phyloP scores from a whole-genome alignment of 2,113 vertebrate genomes.

The Spea bombifrons region DNA sequence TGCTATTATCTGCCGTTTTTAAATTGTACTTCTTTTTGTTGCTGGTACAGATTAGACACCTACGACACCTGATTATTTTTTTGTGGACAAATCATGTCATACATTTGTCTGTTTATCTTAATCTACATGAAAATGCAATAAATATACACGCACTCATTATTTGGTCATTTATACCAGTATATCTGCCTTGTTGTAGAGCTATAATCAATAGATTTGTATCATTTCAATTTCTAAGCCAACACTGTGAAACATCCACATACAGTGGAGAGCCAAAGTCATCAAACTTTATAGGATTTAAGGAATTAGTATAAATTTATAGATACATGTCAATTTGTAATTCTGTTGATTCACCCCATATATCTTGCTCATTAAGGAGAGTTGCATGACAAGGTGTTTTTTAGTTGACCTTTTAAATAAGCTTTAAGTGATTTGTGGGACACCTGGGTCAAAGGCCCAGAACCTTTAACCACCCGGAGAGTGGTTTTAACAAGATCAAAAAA shows the following conservation, averaged over 20 bases:
- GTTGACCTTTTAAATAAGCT: slow-evolving; percentile 39
- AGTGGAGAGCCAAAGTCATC: slow-evolving; percentile 25
- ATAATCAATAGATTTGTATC: not conserved
- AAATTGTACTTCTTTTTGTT: too few relatives aligned
- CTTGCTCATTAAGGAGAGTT: slow-evolving; percentile 39
- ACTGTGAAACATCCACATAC: slow-evolving; percentile 1
- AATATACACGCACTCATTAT: too few relatives aligned
- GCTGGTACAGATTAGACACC: too few relatives aligned
- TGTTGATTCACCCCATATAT: slow-evolving; percentile 38
- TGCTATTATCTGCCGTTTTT: too few relatives aligned
- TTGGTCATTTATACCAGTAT: too few relatives aligned
- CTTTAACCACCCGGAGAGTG: slow-evolving; percentile 40
- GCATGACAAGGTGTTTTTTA: slow-evolving; percentile 39
- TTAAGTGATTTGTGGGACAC: slow-evolving; percentile 42
- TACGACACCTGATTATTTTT: too few relatives aligned
- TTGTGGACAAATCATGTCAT: too few relatives aligned
- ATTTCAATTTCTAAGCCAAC: not conserved
- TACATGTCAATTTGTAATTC: slow-evolving; percentile 44
- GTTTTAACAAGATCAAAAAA: slow-evolving; percentile 46
- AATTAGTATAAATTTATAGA: slow-evolving; percentile 42
- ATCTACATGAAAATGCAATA: too few relatives aligned
- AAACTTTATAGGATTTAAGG: slow-evolving; percentile 37
- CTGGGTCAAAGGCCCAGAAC: slow-evolving; percentile 34
- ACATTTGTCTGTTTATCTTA: too few relatives aligned
- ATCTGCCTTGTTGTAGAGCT: not conserved